phyloP scores from a whole-genome alignment of 2,113 vertebrate genomes.

The Natator depressus region DNA sequence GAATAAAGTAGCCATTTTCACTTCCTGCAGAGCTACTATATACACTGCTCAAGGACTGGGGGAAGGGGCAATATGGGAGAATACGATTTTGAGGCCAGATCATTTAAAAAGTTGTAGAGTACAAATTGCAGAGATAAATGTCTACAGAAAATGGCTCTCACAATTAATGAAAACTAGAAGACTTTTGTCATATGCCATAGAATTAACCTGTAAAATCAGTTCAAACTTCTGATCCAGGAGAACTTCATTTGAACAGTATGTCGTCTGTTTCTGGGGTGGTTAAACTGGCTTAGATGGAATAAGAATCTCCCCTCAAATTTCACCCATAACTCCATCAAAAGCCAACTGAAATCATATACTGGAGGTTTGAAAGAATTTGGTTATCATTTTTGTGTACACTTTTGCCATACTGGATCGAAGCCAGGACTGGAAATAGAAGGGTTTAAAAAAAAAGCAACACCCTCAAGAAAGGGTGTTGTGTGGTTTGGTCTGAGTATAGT shows the following conservation, averaged over 20 bases:
- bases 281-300: conserved; percentile 51
- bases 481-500: neutral
- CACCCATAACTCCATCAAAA: conserved; percentile 29
- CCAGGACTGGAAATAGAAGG: neutral
- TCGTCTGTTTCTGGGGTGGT: conserved; percentile 51
- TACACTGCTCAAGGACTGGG: neutral
- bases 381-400: neutral
- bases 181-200: conserved; percentile 55
- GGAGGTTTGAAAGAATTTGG: neutral
- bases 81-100: conserved; percentile 31
- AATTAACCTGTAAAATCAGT: conserved; percentile 67
- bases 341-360: conserved; percentile 10
- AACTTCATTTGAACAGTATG: conserved; percentile 60
- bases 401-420: neutral
- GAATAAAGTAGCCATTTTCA: neutral
- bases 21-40: neutral
- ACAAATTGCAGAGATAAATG: conserved; percentile 54
- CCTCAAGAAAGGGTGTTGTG: neutral
- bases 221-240: conserved; percentile 22
- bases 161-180: conserved; percentile 67
- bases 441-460: neutral
- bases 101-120: conserved; percentile 46
- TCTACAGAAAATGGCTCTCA: conserved; percentile 60
- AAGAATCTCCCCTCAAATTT: conserved; percentile 68
- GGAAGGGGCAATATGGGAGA: neutral